phyloP scores from a whole-genome alignment of 2,113 vertebrate species.

The Brevimyrus niger region DNA sequence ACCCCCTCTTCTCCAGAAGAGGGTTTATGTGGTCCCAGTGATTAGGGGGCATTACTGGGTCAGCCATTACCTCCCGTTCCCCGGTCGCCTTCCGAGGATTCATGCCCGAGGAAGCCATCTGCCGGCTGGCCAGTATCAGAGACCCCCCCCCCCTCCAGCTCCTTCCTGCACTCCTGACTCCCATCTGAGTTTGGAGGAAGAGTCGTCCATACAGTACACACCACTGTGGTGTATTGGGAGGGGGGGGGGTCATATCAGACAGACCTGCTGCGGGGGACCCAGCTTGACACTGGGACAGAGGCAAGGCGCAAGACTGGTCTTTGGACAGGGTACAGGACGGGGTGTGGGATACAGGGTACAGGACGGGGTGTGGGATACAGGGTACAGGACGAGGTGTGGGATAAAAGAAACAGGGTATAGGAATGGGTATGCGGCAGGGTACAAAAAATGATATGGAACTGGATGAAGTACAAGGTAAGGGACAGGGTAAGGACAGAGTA shows the following conservation, averaged over 20 bases:
- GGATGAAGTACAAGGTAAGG: not conserved
- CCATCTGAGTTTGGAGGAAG: not conserved
- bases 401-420: not conserved
- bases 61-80: slow-evolving; percentile 50
- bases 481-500: not conserved
- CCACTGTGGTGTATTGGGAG: not conserved
- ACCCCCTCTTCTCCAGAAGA: not conserved
- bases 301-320: not conserved
- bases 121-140: slow-evolving; percentile 25
- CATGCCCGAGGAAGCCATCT: slow-evolving; percentile 62
- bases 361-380: not conserved
- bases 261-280: not conserved
- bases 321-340: not conserved
- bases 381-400: not conserved
- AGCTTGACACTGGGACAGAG: not conserved
- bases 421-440: not conserved
- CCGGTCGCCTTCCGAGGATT: slow-evolving; percentile 62
- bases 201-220: not conserved
- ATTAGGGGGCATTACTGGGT: slow-evolving; percentile 42
- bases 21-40: not conserved
- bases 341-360: not conserved
- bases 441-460: not conserved
- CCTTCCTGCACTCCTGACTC: not conserved
- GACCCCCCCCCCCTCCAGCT: not conserved
- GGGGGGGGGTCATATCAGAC: not conserved